Conservation (phyloP, 2,797 vertebrate species). For the Helarctos malayanus region DNA sequence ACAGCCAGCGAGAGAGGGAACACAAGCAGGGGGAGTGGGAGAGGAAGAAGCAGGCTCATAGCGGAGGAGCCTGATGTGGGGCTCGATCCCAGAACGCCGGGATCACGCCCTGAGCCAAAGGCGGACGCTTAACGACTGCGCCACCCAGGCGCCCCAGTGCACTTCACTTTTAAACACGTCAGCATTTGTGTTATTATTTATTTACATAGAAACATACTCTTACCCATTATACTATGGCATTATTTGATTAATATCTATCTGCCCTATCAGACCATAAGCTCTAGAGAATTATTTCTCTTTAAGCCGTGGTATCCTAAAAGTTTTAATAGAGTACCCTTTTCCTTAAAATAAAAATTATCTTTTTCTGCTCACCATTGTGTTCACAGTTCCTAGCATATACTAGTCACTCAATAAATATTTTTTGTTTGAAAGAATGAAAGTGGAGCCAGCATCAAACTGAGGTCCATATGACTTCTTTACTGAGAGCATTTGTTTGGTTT, state of each 20-base stretch:
- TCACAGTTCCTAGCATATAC: neutral
- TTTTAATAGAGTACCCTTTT: slow-evolving; percentile 37
- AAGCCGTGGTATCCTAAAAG: neutral
- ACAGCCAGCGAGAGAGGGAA: no score
- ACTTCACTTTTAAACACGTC: neutral
- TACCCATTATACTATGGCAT: neutral
- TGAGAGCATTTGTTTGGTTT: slow-evolving; percentile 46
- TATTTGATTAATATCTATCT: slow-evolving; percentile 3
- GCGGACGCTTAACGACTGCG: no score
- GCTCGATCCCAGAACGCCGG: no score
- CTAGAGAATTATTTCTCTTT: slow-evolving; percentile 15
- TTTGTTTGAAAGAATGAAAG: slow-evolving; percentile 16
- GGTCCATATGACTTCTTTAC: neutral
- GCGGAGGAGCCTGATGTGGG: no score
- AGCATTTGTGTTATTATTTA: slow-evolving; percentile 26
- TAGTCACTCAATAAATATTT: neutral
- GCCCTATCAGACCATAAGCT: neutral
- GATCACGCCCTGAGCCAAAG: no score
- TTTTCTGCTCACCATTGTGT: slow-evolving; percentile 11
- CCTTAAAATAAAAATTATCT: slow-evolving; percentile 5
- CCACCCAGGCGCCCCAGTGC: neutral
- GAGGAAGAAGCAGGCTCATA: no score
- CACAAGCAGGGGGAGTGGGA: no score
- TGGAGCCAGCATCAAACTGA: slow-evolving; percentile 24
- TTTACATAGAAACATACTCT: slow-evolving; percentile 6